Evolutionary conservation across 1,140 invertebrate species (phyloP).

Genomic region (Ips nitidus): DNA sequence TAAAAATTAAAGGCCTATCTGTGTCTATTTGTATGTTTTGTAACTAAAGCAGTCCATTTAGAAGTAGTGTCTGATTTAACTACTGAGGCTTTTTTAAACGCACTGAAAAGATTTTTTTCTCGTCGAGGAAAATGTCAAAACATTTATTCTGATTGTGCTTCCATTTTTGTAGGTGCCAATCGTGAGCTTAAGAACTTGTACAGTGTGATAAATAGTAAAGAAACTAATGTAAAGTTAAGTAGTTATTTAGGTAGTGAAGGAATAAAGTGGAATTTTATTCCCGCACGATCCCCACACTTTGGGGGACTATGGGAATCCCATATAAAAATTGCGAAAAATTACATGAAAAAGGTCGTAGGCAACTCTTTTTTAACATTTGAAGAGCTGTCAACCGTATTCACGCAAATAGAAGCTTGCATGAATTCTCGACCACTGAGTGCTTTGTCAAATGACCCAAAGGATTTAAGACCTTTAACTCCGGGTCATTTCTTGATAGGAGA

Average conservation of each 20-base stretch:
- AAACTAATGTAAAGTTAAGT: background rate
- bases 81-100: conserved; percentile 40
- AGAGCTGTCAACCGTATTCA: conserved; percentile 31
- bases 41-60: conserved; percentile 48
- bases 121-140: conserved; percentile 41
- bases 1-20: conserved; percentile 46
- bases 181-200: background rate
- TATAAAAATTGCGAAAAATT: conserved; percentile 42
- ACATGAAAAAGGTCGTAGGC: conserved; percentile 39
- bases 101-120: conserved; percentile 47
- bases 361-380: conserved; percentile 37
- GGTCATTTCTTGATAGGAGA: conserved; percentile 41
- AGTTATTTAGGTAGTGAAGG: background rate
- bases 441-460: conserved; percentile 36
- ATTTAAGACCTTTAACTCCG: conserved; percentile 35
- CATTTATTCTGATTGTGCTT: conserved; percentile 41
- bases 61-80: conserved; percentile 48
- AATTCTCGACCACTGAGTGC: conserved; percentile 40
- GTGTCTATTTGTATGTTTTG: conserved; percentile 49
- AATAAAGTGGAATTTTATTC: conserved; percentile 44
- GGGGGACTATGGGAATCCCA: conserved; percentile 49
- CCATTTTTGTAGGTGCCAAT: conserved; percentile 37
- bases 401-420: conserved; percentile 32
- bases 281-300: conserved; percentile 43
- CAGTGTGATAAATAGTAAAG: background rate